Base-by-base conservation (phyloP, 35 echinoderm and acorn worm genomes). In the Apostichopus parvimensis region DNA sequence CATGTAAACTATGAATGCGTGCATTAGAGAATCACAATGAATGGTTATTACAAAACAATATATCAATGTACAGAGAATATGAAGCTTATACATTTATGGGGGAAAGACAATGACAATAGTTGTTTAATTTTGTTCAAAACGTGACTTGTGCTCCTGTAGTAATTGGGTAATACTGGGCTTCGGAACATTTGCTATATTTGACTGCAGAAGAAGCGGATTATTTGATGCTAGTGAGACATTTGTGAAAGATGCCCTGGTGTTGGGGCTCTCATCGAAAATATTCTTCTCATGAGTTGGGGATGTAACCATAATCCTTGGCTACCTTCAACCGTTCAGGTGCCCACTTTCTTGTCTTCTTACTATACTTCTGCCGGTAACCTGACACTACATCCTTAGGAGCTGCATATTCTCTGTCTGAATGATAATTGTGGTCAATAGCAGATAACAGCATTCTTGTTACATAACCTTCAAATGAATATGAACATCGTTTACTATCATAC, bases 301-400 rank as follows among this genome's bases (percentile, higher is more conserved):
- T 91, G 90, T 91, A 91, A 17, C 22, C 90, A 91, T 91, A 91
- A 54, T 75, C 28, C 22, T 91, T 91, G 10, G 90, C 53, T 56
- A 79, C 90, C 77, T 54, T 54, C 7, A 79, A 17, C 10, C 54
- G 90, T 53, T 15, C 4, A 55, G 77, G 54, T 55, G 59, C 75
- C 52, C 54, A 65, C 15, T 26, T 26, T 65, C 62, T 91, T 80
- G 90, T 79, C 4, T 77, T 75, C 55, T 91, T 91, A 77, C 77
- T 91, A 8, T 55, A 91, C 45, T 91, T 91, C 26, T 26, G 56
- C 20, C 90, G 53, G 24, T 77, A 79, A 56, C 24, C 53, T 80
- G 59, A 79, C 54, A 53, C 17, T 9, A 26, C 90, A 91, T 91
- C 90, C 25, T 78, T 79, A 15, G 73, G 75, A 0, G 20, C 15